These are phyloP conservation scores for Leptatherina wallacei DNA, from an alignment of 2,797 vertebrate genomes.

Conservation along the genomic window DNA sequence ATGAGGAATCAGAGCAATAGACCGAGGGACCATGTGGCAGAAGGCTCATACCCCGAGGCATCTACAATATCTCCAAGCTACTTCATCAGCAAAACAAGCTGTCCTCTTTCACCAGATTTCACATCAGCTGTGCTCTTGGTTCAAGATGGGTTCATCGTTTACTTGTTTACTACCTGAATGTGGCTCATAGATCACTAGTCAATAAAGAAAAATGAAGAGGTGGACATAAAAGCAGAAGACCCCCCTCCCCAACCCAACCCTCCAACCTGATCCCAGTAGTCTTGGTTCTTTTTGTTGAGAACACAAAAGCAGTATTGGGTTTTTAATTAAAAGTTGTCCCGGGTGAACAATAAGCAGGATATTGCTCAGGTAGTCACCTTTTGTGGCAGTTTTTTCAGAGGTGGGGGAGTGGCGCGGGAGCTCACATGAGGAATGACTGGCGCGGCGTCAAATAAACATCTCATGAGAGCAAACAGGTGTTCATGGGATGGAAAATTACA, in stretches of 20 bases:
- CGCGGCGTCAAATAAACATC: constrained; percentile 53
- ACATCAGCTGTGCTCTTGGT: constrained; percentile 15
- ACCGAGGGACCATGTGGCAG: constrained; percentile 55
- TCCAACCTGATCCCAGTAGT: constrained; percentile 43
- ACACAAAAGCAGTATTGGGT: constrained; percentile 63
- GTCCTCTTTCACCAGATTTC: constrained; percentile 41
- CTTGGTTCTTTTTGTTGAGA: constrained; percentile 55
- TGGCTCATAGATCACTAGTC: constrained; percentile 56
- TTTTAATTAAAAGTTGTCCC: constrained; percentile 72
- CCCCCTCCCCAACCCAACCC: constrained; percentile 7
- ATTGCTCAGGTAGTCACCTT: constrained; percentile 59
- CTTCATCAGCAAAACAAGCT: constrained; percentile 60
- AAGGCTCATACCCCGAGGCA: constrained; percentile 36
- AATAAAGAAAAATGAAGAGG: constrained; percentile 30
- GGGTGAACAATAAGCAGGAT: constrained; percentile 71
- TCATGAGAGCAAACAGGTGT: constrained; percentile 54
- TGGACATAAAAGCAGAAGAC: constrained; percentile 49
- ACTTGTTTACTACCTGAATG: constrained; percentile 40
- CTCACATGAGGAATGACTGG: constrained; percentile 9
- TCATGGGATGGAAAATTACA: constrained; percentile 25
- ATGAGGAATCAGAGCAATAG: constrained; percentile 35
- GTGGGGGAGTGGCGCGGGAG: constrained; percentile 4
- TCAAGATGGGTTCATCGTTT: constrained; percentile 24
- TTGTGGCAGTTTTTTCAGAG: constrained; percentile 24
- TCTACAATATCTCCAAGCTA: constrained; percentile 39